Evolutionary conservation across 2,797 vertebrate species (phyloP), one percentile per base, ranked within the genome.

Genomic region (Simalia tracyae): DNA sequence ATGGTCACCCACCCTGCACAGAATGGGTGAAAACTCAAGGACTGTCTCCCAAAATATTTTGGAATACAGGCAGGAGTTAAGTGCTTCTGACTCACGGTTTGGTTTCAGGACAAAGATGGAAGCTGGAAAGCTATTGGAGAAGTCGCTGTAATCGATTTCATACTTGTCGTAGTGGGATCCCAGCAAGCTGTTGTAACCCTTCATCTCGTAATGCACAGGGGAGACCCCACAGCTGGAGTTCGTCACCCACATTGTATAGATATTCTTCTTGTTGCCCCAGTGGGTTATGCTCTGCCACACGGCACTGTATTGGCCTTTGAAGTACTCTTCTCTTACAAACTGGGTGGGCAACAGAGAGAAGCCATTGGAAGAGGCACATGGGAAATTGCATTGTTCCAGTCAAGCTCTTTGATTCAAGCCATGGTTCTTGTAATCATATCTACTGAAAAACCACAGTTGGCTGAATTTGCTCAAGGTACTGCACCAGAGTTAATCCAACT

Each of bases 121-220:
- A 0, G 96, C 57, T 1, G 98, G 97, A 88, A 97, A 97, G 0
- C 94, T 91, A 89, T 96, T 85, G 94, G 95, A 96, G 91, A 98
- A 98, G 60, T 97, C 97, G 0, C 89, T 95, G 97, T 98, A 98
- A 96, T 98, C 93, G 24, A 98, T 97, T 92, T 98, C 95, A 5
- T 98, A 98, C 94, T 98, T 98, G 97, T 98, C 98, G 0, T 98
- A 98, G 96, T 98, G 98, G 87, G 98, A 99, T 0, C 98, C 98
- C 94, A 98, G 96, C 90, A 98, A 96, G 0, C 97, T 97, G 97
- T 98, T 98, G 96, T 97, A 98, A 4, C 98, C 98, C 90, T 95
- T 97, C 98, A 98, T 98, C 96, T 98, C 98, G 0, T 98, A 98
- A 92, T 98, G 98, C 89, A 98, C 95, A 0, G 98, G 98, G 4